Base-by-base conservation (phyloP, 1,140 invertebrate genomes). In the Batillaria attramentaria region DNA sequence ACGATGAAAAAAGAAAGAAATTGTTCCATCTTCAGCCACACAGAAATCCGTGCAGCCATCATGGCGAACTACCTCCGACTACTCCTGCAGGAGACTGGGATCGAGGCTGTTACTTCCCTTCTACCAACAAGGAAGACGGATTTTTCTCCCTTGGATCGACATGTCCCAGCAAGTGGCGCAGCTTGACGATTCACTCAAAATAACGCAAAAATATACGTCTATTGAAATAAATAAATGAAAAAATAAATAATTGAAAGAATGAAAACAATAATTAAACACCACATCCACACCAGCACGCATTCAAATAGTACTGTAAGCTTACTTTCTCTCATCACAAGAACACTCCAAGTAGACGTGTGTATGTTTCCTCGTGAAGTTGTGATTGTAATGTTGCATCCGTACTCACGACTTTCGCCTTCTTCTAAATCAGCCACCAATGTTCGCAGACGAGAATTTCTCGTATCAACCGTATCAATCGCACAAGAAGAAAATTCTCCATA, bases 311-410 rank as follows among this genome's bases (percentile, higher is more conserved):
- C 24, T 20, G 3, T 3, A n/a, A n/a, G n/a, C 66, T 69, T 69
- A 69, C 66, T 69, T 41, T 24, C 20, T 41, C 66, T 69, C 18
- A 69, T 41, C 66, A 69, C 66, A 0, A 41, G 35, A 41, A 69
- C 28, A 35, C 37, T 20, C 68, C 68, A 70, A 13, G 41, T 31
- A 46, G 43, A 70, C 13, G 13, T 37, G 6, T 24, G 41, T 2
- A 42, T 0, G n/a, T 70, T 39, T 28, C 68, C 68, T 3, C 20
- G 2, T 28, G 43, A 39, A n/a, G n/a, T 5, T 5, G 50, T n/a
- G n/a, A 20, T 70, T 39, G 68, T 70, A 42, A 70, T 42, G 41
- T 70, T 70, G 18, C 68, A 70, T 3, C 68, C 68, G 20, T 46
- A 18, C 20, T 10, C 33, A 1, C 28, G 13, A 24, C 39, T 31